Conservation (phyloP, 1,140 invertebrate species). For the Popillia japonica region DNA sequence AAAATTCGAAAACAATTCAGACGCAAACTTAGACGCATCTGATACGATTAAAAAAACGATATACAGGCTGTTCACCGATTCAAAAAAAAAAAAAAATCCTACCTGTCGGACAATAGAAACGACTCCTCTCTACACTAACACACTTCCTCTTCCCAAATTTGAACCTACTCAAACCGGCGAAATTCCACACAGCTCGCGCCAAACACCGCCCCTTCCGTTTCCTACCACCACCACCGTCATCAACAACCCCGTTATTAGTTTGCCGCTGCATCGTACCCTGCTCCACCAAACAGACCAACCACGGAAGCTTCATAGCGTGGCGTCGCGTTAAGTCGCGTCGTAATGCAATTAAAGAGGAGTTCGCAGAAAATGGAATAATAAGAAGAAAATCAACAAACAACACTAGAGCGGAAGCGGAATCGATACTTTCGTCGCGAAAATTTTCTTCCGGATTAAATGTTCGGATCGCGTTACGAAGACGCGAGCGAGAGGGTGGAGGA, state of each 20-base stretch:
- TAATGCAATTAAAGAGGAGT: background rate
- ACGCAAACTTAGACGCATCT: no score
- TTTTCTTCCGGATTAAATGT: background rate
- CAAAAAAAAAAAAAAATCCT: background rate
- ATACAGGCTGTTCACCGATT: no score
- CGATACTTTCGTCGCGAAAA: background rate
- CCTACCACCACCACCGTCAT: background rate
- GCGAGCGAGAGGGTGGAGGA: background rate
- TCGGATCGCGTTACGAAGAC: background rate
- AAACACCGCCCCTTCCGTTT: background rate
- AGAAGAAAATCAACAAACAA: background rate
- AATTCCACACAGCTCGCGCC: background rate
- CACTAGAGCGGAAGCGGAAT: no score
- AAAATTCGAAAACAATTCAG: no score
- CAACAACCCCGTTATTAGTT: background rate
- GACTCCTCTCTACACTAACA: background rate
- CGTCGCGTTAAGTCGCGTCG: no score
- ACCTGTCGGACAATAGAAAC: background rate
- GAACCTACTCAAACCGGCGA: background rate
- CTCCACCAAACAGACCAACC: constrained; percentile 42
- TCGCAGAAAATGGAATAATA: background rate
- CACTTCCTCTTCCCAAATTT: background rate
- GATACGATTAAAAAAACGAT: no score
- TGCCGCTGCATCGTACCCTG: constrained; percentile 38
- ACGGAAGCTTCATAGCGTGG: constrained; percentile 43